These are phyloP conservation scores for Gallinago paraguaiae DNA, from an alignment of 2,113 vertebrate genomes.

Conservation along the genomic window DNA sequence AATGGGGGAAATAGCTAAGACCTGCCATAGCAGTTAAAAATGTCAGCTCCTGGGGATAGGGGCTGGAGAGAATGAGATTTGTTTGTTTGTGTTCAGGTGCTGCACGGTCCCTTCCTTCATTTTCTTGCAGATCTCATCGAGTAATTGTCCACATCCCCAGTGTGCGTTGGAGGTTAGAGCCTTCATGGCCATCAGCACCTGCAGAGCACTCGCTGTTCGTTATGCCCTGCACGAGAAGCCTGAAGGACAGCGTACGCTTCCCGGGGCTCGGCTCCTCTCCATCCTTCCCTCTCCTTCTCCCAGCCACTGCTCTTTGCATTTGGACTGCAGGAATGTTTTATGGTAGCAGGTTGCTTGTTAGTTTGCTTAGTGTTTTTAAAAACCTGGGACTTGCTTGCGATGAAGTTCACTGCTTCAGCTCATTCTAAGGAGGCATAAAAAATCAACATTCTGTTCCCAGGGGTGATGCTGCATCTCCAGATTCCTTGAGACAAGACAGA, in stretches of 20 bases:
- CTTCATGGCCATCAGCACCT: not conserved
- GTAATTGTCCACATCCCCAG: not conserved
- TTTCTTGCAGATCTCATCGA: not conserved
- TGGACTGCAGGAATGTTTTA: not conserved
- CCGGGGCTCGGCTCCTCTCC: not conserved
- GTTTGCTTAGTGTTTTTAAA: not conserved
- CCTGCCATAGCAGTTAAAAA: not conserved
- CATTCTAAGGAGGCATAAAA: not conserved
- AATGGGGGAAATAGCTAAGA: not conserved
- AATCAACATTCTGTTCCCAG: not conserved
- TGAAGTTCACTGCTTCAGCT: not conserved
- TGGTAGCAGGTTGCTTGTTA: not conserved
- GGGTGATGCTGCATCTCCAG: not conserved
- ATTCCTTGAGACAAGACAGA: not conserved
- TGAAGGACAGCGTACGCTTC: not conserved
- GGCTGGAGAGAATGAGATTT: not conserved
- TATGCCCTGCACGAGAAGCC: not conserved
- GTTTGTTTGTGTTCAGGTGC: not conserved
- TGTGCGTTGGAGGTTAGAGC: rapidly evolving
- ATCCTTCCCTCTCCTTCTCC: rapidly evolving
- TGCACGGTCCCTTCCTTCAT: not conserved
- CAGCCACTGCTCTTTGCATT: not conserved
- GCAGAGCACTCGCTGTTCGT: not conserved
- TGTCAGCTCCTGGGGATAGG: not conserved
- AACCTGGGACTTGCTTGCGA: not conserved